Evolutionary conservation across 2,888 invertebrate genomes (phyloP).

Genomic region (Sarcophaga carnaria): DNA sequence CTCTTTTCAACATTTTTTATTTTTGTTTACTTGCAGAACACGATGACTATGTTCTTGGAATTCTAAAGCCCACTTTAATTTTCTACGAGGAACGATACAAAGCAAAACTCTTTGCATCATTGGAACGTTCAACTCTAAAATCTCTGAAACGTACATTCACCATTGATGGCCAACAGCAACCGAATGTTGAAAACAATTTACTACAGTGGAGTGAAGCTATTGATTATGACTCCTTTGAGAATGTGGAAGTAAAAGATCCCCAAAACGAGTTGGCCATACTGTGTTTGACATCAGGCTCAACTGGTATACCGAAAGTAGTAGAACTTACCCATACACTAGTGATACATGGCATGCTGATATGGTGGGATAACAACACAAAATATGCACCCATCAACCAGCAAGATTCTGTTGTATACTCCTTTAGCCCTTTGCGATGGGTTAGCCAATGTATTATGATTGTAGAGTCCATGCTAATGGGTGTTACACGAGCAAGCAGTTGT

Average conservation of each 20-base stretch:
- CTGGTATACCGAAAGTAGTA: constrained; percentile 69
- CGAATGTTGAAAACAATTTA: constrained; percentile 46
- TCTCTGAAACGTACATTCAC: constrained; percentile 47
- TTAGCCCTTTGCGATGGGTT: constrained; percentile 71
- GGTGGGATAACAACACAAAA: constrained; percentile 57
- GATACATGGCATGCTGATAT: constrained; percentile 60
- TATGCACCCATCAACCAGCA: constrained; percentile 27
- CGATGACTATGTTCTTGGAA: constrained; percentile 39
- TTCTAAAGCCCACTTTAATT: constrained; percentile 66
- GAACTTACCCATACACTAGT: constrained; percentile 66
- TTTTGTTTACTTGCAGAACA: constrained; percentile 53
- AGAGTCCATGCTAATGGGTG: constrained; percentile 64
- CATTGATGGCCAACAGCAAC: constrained; percentile 44
- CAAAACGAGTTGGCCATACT: constrained; percentile 52
- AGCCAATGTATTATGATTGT: constrained; percentile 69
- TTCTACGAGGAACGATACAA: constrained; percentile 68
- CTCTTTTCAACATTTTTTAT: background rate
- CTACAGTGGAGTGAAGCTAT: background rate
- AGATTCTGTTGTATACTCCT: constrained; percentile 49
- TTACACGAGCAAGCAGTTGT: constrained; percentile 66
- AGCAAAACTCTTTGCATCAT: constrained; percentile 22
- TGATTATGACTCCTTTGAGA: constrained; percentile 46
- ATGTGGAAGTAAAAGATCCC: constrained; percentile 57
- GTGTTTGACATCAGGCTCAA: constrained; percentile 69
- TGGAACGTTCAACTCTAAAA: constrained; percentile 38